Conservation (phyloP, 2,888 invertebrate genomes). For the Eupithecia insigniata region DNA sequence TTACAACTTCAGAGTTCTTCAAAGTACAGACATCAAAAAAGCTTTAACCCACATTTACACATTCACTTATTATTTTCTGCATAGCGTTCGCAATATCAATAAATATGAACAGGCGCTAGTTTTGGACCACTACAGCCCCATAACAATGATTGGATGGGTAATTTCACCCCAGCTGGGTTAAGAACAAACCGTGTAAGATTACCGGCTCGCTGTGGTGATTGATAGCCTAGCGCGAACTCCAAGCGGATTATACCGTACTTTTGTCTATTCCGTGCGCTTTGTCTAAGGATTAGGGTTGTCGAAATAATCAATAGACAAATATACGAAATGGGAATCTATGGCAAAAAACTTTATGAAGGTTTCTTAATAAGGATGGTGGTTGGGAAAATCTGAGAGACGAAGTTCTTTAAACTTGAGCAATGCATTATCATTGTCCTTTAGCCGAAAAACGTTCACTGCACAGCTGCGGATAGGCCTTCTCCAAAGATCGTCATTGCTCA, state of each 20-base stretch:
- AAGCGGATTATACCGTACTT: slow-evolving; percentile 64
- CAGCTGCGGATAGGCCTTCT: not conserved
- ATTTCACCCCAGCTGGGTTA: slow-evolving; percentile 9
- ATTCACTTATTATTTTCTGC: not conserved
- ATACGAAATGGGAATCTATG: not conserved
- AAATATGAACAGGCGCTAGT: not conserved
- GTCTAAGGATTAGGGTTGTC: slow-evolving; percentile 45
- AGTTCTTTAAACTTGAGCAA: not conserved
- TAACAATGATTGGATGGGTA: not conserved
- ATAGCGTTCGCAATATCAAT: not conserved
- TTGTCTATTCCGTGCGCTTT: slow-evolving; percentile 58
- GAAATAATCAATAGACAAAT: slow-evolving; percentile 5
- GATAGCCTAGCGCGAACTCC: slow-evolving; percentile 69
- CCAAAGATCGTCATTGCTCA: not conserved
- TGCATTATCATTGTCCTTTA: not conserved
- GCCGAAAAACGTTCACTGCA: not conserved
- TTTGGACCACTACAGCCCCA: not conserved
- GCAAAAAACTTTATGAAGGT: not conserved
- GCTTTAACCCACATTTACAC: not conserved
- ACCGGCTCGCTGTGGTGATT: slow-evolving; percentile 61
- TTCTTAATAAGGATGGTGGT: not conserved
- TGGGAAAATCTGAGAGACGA: not conserved
- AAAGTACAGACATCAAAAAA: not conserved
- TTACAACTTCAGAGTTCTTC: not conserved
- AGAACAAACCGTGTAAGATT: slow-evolving; percentile 29